These are phyloP conservation scores for Enteromius argenteus DNA, from an alignment of 2,797 vertebrate genomes.

Conservation along the genomic window DNA sequence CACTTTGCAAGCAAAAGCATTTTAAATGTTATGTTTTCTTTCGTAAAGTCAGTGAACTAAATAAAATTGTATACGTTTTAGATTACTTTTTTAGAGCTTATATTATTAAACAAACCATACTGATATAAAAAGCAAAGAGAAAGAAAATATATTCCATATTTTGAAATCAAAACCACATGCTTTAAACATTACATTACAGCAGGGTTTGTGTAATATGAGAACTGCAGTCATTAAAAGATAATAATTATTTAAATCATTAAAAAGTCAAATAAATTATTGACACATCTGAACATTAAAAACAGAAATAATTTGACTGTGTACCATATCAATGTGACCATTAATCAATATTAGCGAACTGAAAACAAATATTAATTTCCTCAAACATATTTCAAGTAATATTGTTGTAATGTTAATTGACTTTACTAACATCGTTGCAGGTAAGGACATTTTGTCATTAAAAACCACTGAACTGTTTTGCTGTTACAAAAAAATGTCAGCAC, in stretches of 20 bases:
- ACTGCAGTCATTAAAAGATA: not conserved
- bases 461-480: not conserved
- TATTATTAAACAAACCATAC: not conserved
- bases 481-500: not conserved
- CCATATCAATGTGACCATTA: not conserved
- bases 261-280: not conserved
- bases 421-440: not conserved
- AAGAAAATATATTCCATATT: not conserved
- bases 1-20: constrained; percentile 62
- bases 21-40: constrained; percentile 3
- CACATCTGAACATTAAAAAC: not conserved
- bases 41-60: not conserved
- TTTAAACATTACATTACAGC: not conserved
- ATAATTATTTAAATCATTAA: not conserved
- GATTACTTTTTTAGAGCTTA: not conserved
- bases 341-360: not conserved
- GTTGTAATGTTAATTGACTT: not conserved
- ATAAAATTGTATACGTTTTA: not conserved
- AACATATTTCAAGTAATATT: not conserved
- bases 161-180: not conserved
- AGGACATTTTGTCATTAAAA: not conserved
- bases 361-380: not conserved
- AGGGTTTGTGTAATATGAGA: not conserved
- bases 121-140: not conserved
- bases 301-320: not conserved